Evolutionary conservation across 2,797 vertebrate genomes (phyloP).

Genomic region (Rallus crepitans): DNA sequence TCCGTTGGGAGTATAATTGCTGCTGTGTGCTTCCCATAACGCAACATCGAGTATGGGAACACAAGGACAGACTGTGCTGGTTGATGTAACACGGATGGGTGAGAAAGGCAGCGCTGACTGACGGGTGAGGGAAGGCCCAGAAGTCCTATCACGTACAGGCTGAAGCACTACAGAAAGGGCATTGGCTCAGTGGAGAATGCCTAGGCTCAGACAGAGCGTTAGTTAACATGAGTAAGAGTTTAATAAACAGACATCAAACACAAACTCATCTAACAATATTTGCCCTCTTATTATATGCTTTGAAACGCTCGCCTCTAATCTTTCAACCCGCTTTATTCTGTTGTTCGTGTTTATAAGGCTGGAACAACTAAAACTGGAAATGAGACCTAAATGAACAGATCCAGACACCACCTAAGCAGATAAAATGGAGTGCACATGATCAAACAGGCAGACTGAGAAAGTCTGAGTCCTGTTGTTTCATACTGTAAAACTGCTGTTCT

Average conservation of each 20-base stretch:
- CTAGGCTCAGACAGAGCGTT: background rate
- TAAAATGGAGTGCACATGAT: background rate
- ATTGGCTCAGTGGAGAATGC: background rate
- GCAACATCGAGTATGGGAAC: background rate
- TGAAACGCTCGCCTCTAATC: constrained; percentile 28
- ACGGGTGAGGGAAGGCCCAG: background rate
- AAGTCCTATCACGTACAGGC: accelerated
- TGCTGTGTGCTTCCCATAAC: background rate
- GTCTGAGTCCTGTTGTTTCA: background rate
- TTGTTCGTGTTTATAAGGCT: background rate
- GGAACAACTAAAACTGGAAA: constrained; percentile 26
- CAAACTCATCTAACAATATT: background rate
- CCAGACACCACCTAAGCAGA: constrained; percentile 19
- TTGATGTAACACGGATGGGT: background rate
- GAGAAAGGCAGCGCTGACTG: background rate
- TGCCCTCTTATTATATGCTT: constrained; percentile 20
- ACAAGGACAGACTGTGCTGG: background rate
- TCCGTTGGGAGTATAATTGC: background rate
- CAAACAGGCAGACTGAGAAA: constrained; percentile 24
- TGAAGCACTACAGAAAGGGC: accelerated
- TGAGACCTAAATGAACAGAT: background rate
- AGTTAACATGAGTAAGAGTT: background rate
- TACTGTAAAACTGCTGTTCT: background rate
- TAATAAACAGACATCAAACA: background rate
- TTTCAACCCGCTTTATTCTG: background rate